These are phyloP conservation scores for Tenthredo notha DNA, from an alignment of 2,888 invertebrate genomes.

Conservation along the genomic window DNA sequence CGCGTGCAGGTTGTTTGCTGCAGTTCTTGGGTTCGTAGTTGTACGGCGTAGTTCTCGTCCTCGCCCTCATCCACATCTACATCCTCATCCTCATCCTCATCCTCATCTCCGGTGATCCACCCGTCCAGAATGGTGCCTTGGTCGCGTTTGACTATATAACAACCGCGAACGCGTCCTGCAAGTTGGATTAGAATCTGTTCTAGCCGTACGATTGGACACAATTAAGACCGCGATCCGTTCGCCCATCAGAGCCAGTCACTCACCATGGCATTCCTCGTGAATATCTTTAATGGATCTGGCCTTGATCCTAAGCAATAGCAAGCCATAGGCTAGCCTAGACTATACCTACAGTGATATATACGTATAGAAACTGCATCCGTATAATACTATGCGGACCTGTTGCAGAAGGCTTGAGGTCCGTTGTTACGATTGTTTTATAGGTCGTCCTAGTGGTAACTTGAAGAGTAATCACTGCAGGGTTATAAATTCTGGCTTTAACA, in stretches of 20 bases:
- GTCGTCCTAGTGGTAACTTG: neutral
- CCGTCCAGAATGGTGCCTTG: slow-evolving; percentile 29
- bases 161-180: slow-evolving; percentile 11
- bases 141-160: slow-evolving; percentile 33
- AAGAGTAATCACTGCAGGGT: slow-evolving; percentile 8
- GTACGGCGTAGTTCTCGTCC: neutral
- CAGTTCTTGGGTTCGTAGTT: slow-evolving; percentile 6
- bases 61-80: neutral
- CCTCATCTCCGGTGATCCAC: neutral
- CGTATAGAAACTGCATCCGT: neutral
- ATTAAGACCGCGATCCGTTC: slow-evolving; percentile 46
- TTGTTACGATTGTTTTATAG: slow-evolving; percentile 43
- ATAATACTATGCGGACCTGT: slow-evolving; percentile 15
- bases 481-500: slow-evolving; percentile 32
- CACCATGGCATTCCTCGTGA: slow-evolving; percentile 36
- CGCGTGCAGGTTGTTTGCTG: slow-evolving; percentile 36
- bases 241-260: slow-evolving; percentile 38
- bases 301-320: slow-evolving; percentile 49
- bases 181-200: slow-evolving; percentile 49
- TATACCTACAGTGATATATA: neutral
- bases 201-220: slow-evolving; percentile 42
- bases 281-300: slow-evolving; percentile 51
- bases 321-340: slow-evolving; percentile 14
- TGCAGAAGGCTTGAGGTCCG: neutral
- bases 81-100: neutral